Conservation (phyloP, 2,888 invertebrate species). For the Leptopilina myrica region DNA sequence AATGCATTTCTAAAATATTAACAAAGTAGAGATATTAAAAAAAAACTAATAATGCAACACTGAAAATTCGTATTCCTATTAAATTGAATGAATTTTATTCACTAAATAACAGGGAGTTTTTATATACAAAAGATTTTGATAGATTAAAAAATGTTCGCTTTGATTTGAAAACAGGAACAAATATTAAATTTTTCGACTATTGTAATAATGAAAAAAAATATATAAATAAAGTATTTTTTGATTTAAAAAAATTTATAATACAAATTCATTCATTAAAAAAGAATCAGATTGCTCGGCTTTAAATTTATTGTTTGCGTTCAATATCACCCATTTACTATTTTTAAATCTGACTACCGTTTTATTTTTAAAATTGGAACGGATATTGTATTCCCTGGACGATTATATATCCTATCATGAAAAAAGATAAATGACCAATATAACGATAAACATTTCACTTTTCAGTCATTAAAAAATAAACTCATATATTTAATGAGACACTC, state of each 20-base stretch:
- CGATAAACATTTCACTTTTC: background rate
- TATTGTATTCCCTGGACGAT: background rate
- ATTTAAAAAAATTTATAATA: background rate
- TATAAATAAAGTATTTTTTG: no score
- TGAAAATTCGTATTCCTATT: background rate
- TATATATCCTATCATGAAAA: background rate
- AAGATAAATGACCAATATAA: constrained; percentile 25
- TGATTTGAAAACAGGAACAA: background rate
- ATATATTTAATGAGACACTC: no score
- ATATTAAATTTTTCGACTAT: no score
- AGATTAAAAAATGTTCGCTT: background rate
- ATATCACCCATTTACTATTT: background rate
- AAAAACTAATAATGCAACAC: background rate
- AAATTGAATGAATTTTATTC: background rate
- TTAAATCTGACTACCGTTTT: background rate
- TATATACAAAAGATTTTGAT: background rate
- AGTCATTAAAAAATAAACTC: no score
- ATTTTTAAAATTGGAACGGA: background rate
- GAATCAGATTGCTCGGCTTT: background rate
- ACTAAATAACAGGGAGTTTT: background rate
- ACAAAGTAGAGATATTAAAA: background rate
- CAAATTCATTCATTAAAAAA: background rate
- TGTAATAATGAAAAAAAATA: no score
- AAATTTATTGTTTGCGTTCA: background rate
- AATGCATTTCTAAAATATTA: background rate